Evolutionary conservation across 1,140 invertebrate genomes (phyloP).

Genomic region (Drosophila takahashii): DNA sequence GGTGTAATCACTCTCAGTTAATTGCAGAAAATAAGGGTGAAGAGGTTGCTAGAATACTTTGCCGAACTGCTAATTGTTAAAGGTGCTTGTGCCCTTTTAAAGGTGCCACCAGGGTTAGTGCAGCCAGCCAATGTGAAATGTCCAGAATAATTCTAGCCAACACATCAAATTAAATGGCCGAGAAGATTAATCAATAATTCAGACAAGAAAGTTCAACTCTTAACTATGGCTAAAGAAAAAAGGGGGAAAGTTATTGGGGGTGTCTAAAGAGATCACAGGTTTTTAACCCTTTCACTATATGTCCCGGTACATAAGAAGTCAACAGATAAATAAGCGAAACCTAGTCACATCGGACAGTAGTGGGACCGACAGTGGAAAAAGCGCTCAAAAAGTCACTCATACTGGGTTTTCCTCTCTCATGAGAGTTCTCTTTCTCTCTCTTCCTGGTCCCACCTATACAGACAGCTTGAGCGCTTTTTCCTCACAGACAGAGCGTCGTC

Average conservation of each 20-base stretch:
- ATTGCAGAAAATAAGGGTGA: constrained; percentile 51
- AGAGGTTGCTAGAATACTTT: not conserved
- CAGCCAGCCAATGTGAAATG: not conserved
- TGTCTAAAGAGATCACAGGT: constrained; percentile 61
- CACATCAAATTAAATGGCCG: constrained; percentile 8
- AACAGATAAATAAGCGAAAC: constrained; percentile 41
- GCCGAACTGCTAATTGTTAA: not conserved
- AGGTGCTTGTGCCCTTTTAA: constrained; percentile 1
- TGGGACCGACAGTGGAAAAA: not conserved
- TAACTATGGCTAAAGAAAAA: constrained; percentile 7
- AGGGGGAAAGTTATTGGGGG: not conserved
- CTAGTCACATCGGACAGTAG: constrained; percentile 5
- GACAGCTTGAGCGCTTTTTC: constrained; percentile 52
- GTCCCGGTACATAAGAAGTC: constrained; percentile 61
- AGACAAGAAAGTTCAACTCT: constrained; percentile 59
- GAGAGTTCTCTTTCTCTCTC: constrained; percentile 38
- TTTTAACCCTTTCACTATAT: constrained; percentile 83
- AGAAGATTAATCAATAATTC: constrained; percentile 78
- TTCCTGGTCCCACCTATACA: constrained; percentile 11
- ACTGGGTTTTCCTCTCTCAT: constrained; percentile 8
- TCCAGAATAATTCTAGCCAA: not conserved
- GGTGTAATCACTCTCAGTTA: constrained; percentile 56
- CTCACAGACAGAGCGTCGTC: constrained; percentile 70
- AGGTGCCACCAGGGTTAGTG: not conserved
- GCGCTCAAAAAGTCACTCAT: constrained; percentile 72